phyloP scores from a whole-genome alignment of 1,140 invertebrate genomes.

The Drosophila baimaii region DNA sequence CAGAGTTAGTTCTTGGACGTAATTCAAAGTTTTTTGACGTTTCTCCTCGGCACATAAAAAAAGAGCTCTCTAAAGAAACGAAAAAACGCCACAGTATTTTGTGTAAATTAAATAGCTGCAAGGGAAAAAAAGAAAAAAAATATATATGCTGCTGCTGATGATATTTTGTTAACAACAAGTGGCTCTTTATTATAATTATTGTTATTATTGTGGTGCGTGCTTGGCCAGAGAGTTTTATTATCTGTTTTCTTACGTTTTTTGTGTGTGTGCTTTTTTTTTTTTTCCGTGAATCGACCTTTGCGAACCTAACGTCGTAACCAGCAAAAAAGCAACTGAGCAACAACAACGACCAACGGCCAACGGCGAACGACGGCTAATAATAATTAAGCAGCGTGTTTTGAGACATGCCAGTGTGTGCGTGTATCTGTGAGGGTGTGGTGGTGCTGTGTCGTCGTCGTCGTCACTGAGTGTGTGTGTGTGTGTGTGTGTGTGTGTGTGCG shows the following conservation, averaged over 20 bases:
- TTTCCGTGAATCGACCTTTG: slow-evolving; percentile 62
- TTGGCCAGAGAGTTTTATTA: slow-evolving; percentile 20
- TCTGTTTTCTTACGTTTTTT: slow-evolving; percentile 14
- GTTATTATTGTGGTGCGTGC: slow-evolving; percentile 19
- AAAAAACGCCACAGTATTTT: slow-evolving; percentile 8
- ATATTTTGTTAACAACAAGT: slow-evolving; percentile 28
- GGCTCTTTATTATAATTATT: slow-evolving; percentile 10
- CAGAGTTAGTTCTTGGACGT: slow-evolving; percentile 63
- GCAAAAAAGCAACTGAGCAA: slow-evolving; percentile 27
- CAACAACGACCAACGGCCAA: slow-evolving; percentile 43
- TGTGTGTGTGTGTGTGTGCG: slow-evolving; percentile 45
- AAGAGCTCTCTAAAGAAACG: background rate
- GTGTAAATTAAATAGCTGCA: slow-evolving; percentile 10
- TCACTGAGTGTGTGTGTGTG: slow-evolving; percentile 25
- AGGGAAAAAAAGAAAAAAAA: slow-evolving; percentile 7
- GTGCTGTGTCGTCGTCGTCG: background rate
- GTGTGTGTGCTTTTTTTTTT: slow-evolving; percentile 17
- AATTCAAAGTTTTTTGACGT: slow-evolving; percentile 59
- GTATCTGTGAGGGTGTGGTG: slow-evolving; percentile 20
- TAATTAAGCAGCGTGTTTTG: slow-evolving; percentile 72
- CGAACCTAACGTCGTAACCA: slow-evolving; percentile 72
- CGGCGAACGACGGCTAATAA: slow-evolving; percentile 52
- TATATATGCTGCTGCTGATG: background rate
- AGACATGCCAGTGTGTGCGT: slow-evolving; percentile 1
- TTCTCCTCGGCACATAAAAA: slow-evolving; percentile 31